Evolutionary conservation across 2,888 invertebrate species (phyloP).

Genomic region (Brachyopa scutellaris): DNA sequence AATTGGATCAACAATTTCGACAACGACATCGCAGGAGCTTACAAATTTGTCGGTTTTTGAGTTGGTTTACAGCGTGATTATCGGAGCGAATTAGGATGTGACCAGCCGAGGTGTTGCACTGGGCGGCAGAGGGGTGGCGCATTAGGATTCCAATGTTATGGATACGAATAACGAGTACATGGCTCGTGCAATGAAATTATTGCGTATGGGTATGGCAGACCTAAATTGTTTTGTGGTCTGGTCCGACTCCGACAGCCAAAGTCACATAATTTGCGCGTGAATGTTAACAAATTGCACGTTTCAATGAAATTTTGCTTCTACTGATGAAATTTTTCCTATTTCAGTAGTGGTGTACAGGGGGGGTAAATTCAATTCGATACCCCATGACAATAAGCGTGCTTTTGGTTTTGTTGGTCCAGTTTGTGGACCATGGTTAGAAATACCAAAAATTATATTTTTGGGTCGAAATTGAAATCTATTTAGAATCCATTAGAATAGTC

Average conservation of each 20-base stretch:
- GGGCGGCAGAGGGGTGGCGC: background rate
- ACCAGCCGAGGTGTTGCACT: constrained; percentile 51
- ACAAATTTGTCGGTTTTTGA: constrained; percentile 63
- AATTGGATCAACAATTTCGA: constrained; percentile 69
- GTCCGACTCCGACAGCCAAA: constrained; percentile 21
- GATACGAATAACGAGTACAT: constrained; percentile 54
- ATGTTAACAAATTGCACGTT: constrained; percentile 70
- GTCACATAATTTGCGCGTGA: constrained; percentile 43
- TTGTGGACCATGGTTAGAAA: too few relatives aligned
- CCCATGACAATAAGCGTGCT: background rate
- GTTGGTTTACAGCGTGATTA: constrained; percentile 72
- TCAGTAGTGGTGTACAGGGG: background rate
- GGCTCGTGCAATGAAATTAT: constrained; percentile 51
- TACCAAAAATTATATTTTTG: too few relatives aligned
- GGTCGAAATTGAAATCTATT: too few relatives aligned
- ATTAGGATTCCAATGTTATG: constrained; percentile 36
- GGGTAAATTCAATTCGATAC: background rate
- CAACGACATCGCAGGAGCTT: constrained; percentile 40
- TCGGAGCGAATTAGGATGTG: constrained; percentile 66
- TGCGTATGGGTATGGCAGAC: constrained; percentile 45
- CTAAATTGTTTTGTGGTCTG: constrained; percentile 57
- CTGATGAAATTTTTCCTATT: constrained; percentile 10
- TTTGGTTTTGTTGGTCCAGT: background rate
- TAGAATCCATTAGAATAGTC: too few relatives aligned
- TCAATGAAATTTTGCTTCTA: constrained; percentile 44